A percentile compares a stretch with the other conserved stretches of the same genome.
Evolutionary conservation across 2,888 invertebrate species (phyloP).

Genomic region (Kuschelorhynchus macadamiae): DNA sequence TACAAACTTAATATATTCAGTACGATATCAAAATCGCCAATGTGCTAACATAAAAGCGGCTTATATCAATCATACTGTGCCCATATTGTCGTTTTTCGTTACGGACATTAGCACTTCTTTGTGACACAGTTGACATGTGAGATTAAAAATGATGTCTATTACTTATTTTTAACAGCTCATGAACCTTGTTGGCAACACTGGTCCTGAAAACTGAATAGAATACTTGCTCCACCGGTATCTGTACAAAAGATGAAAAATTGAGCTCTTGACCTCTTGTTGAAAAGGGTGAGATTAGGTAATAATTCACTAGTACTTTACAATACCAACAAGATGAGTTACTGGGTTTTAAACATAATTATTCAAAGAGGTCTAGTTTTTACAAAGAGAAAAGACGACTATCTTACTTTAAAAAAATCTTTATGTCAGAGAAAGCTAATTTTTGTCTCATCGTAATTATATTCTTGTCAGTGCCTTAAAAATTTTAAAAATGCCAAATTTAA

Average conservation of each 20-base stretch:
- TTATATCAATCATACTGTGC: constrained; percentile 52
- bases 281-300: constrained; percentile 58
- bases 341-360: too few species aligned
- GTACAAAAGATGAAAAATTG: constrained; percentile 65
- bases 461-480: too few species aligned
- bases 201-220: too few species aligned
- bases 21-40: constrained; percentile 19
- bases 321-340: too few species aligned
- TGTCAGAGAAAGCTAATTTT: too few species aligned
- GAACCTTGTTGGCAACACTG: constrained; percentile 54
- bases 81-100: constrained; percentile 58
- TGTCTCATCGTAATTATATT: too few species aligned
- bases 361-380: too few species aligned
- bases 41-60: constrained; percentile 37
- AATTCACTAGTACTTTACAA: too few species aligned
- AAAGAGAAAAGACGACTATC: too few species aligned
- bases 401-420: too few species aligned
- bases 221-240: constrained; percentile 58
- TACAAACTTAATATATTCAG: constrained; percentile 7
- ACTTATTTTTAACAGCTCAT: constrained; percentile 60
- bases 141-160: constrained; percentile 65
- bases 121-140: constrained; percentile 58
- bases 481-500: too few species aligned
- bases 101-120: constrained; percentile 58
- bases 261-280: constrained; percentile 61